Evolutionary conservation across 2,888 invertebrate species (phyloP).

Genomic region (Ctenicera cuprea): DNA sequence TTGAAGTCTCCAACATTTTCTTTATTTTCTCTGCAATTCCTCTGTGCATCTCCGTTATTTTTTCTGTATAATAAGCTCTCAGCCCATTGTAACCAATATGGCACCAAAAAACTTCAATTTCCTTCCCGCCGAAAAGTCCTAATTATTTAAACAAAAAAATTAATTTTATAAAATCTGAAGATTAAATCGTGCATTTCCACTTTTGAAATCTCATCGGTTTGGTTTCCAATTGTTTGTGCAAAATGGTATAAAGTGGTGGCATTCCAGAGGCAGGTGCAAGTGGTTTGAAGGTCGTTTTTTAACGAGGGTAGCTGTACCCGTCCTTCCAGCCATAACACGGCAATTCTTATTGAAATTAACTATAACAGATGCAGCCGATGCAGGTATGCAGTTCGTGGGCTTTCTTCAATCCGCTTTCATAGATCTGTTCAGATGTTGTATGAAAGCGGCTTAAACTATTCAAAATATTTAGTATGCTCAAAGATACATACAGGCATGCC

Average conservation of each 20-base stretch:
- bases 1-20: neutral
- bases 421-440: neutral
- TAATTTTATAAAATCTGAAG: neutral
- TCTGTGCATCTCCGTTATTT: no score
- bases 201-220: neutral
- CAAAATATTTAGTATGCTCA: no score
- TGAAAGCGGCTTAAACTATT: no score
- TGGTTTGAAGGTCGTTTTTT: constrained; percentile 54
- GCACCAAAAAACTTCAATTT: no score
- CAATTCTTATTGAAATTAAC: constrained; percentile 48
- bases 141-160: no score
- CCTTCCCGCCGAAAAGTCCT: no score
- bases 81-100: no score
- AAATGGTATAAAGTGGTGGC: constrained; percentile 49
- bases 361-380: constrained; percentile 45
- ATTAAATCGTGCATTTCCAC: neutral
- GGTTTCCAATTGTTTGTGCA: constrained; percentile 38
- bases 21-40: no score
- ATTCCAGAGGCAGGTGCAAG: constrained; percentile 54
- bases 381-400: constrained; percentile 26
- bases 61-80: no score
- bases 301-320: constrained; percentile 53
- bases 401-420: neutral
- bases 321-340: constrained; percentile 41
- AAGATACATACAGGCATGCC: no score